A percentile compares a stretch with the other conserved stretches of the same genome.
Conservation (phyloP, 2,113 vertebrate species). For the Brevimyrus niger region DNA sequence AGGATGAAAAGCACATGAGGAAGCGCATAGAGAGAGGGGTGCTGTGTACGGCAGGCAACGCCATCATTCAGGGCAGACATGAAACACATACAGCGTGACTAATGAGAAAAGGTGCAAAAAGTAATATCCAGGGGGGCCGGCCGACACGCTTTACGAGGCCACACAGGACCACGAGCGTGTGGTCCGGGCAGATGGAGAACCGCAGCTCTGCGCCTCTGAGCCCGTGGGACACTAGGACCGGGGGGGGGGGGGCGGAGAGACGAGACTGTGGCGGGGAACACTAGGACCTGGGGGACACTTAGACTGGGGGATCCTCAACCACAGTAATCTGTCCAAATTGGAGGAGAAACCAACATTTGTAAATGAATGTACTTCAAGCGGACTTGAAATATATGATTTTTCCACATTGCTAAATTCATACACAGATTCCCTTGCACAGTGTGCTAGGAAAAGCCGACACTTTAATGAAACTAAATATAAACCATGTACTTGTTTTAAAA, state of each 20-base stretch:
- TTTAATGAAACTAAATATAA: neutral
- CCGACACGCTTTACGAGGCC: constrained; percentile 23
- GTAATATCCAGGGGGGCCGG: neutral
- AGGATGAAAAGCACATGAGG: neutral
- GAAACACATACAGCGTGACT: constrained; percentile 11
- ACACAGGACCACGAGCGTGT: constrained; percentile 23
- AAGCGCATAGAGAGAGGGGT: neutral
- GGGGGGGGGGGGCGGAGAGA: neutral
- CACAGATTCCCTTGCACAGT: neutral
- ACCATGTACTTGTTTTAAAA: neutral
- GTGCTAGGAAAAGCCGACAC: neutral
- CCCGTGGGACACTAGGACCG: neutral
- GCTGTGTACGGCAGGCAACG: neutral
- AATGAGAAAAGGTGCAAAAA: constrained; percentile 30
- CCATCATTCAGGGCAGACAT: neutral
- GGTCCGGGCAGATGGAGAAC: neutral
- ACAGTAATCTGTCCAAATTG: neutral
- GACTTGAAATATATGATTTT: neutral
- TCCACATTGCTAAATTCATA: neutral
- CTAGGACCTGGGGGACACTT: neutral
- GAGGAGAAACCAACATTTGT: neutral
- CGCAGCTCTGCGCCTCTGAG: neutral
- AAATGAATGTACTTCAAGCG: neutral
- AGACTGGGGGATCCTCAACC: neutral
- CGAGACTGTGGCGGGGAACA: neutral